A percentile compares a stretch with the other conserved stretches of the same genome.
These are phyloP conservation scores for Calidris pygmaea DNA, from an alignment of 2,113 vertebrate genomes.

Conservation along the genomic window DNA sequence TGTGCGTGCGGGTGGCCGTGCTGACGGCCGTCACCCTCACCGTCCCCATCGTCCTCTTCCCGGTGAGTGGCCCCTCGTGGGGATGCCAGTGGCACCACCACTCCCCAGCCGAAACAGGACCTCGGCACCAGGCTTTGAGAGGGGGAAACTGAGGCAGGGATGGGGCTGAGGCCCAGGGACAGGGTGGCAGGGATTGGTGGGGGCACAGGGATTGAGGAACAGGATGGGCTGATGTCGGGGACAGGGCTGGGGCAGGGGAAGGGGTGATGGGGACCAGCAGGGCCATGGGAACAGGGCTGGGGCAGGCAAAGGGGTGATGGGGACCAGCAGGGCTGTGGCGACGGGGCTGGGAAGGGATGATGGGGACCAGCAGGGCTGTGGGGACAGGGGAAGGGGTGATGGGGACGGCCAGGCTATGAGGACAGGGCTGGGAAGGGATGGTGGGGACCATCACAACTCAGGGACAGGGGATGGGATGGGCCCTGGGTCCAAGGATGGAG, in stretches of 20 bases:
- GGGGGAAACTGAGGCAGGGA: background rate
- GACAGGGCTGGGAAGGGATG: background rate
- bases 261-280: background rate
- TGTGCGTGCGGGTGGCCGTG: constrained; percentile 94
- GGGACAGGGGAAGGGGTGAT: background rate
- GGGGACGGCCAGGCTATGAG: too few species aligned
- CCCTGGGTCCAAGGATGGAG: background rate
- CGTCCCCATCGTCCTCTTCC: constrained; percentile 95
- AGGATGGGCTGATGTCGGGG: background rate
- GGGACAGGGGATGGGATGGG: background rate
- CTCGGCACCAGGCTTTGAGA: background rate
- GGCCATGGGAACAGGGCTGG: background rate
- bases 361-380: too few species aligned
- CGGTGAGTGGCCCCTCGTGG: constrained; percentile 76
- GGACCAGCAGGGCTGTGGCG: too few species aligned
- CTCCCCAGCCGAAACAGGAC: background rate
- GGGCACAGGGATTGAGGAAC: background rate
- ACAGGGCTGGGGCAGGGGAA: too few species aligned
- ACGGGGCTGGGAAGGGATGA: background rate
- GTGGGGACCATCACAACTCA: background rate
- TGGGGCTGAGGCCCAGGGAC: background rate
- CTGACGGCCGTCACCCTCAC: constrained; percentile 95
- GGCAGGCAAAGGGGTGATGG: background rate
- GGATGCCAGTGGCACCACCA: background rate
- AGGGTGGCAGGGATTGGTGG: background rate